These are phyloP conservation scores for Craseonycteris thonglongyai DNA, from an alignment of 2,113 vertebrate species.

Conservation along the genomic window DNA sequence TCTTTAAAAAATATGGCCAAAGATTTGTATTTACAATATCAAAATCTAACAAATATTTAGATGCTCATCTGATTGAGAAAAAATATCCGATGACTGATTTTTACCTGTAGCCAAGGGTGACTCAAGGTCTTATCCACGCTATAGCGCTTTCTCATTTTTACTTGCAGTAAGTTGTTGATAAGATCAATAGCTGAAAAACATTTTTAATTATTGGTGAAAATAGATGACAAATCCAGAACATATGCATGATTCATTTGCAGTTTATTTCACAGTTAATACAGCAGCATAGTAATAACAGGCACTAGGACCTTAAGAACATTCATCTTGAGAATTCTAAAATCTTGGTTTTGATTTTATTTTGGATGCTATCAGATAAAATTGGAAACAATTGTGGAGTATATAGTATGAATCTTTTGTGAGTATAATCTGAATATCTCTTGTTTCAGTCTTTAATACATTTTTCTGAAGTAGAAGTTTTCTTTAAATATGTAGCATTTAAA, in stretches of 20 bases:
- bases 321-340: conserved; percentile 4
- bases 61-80: neutral
- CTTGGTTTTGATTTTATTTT: neutral
- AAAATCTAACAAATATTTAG: neutral
- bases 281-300: neutral
- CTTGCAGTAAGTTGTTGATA: conserved; percentile 98
- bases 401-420: neutral
- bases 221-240: neutral
- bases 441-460: neutral
- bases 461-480: neutral
- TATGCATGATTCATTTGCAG: neutral
- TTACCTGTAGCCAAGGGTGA: conserved; percentile 97
- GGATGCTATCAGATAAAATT: neutral
- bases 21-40: neutral
- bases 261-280: neutral
- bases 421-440: neutral
- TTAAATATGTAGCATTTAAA: neutral
- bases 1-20: conserved; percentile 8
- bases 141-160: conserved; percentile 98
- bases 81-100: neutral
- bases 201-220: conserved; percentile 50
- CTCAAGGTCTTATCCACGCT: conserved; percentile 98
- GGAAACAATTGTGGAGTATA: neutral
- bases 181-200: conserved; percentile 92
- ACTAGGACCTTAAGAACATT: neutral